These are phyloP conservation scores for Diogma glabrata DNA, from an alignment of 2,888 invertebrate species.

Conservation along the genomic window DNA sequence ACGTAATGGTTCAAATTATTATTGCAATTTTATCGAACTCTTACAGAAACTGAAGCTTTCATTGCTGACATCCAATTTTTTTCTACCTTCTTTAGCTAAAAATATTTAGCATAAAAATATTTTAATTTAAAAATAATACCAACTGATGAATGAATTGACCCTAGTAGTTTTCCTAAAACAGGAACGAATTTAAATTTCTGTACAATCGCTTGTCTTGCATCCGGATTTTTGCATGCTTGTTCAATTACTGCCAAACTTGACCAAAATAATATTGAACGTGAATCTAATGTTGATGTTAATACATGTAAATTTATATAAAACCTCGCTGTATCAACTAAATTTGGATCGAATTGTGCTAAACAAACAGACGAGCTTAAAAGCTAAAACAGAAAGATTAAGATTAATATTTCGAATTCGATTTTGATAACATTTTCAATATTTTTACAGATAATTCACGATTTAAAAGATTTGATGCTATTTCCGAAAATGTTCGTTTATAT, in stretches of 20 bases:
- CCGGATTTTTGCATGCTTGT: slow-evolving; percentile 29
- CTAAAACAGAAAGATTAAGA: not conserved
- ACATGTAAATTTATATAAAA: slow-evolving; percentile 32
- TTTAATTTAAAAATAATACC: no score
- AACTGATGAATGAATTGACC: not conserved
- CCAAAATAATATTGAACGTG: slow-evolving; percentile 18
- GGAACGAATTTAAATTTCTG: slow-evolving; percentile 31
- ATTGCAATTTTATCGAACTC: no score
- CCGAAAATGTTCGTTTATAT: slow-evolving; percentile 15
- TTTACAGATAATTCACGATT: slow-evolving; percentile 29
- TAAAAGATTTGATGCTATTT: slow-evolving; percentile 27
- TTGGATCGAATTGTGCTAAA: slow-evolving; percentile 21
- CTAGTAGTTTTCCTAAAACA: slow-evolving; percentile 26
- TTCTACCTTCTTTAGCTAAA: no score
- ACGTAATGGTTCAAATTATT: no score
- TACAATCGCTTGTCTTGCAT: slow-evolving; percentile 27
- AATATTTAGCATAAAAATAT: no score
- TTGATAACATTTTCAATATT: no score
- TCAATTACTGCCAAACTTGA: slow-evolving; percentile 19
- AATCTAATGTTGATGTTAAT: slow-evolving; percentile 26
- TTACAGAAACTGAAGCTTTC: no score
- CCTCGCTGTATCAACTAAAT: slow-evolving; percentile 27
- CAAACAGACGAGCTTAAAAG: slow-evolving; percentile 4
- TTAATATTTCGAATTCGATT: not conserved
- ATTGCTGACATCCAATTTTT: no score